Percentiles rank a stretch among this genome's conserved stretches.
Evolutionary conservation across 1,140 invertebrate species (phyloP).

Genomic region (Aphaenogaster floridana): DNA sequence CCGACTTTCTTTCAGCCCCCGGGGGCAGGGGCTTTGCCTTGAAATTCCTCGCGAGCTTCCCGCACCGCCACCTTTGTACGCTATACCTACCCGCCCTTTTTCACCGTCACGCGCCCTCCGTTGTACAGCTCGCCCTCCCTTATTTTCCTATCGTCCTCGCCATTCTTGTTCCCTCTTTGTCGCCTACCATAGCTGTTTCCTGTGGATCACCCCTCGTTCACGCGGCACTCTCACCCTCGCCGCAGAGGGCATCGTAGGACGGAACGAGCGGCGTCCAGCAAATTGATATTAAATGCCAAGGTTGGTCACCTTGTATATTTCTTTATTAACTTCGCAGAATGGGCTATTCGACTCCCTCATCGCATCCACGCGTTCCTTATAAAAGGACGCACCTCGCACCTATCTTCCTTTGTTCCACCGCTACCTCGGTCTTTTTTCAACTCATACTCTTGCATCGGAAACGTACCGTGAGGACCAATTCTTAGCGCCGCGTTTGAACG

Average conservation of each 20-base stretch:
- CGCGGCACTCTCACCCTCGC: constrained; percentile 57
- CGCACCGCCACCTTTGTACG: constrained; percentile 68
- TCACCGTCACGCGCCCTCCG: constrained; percentile 66
- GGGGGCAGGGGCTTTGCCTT: constrained; percentile 61
- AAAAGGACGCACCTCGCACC: constrained; percentile 6
- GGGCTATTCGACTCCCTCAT: constrained; percentile 62
- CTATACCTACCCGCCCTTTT: constrained; percentile 49
- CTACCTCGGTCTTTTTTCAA: background rate
- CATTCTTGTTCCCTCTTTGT: constrained; percentile 63
- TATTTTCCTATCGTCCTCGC: constrained; percentile 76
- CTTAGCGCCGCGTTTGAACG: constrained; percentile 38
- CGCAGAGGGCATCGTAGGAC: constrained; percentile 70
- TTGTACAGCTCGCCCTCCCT: constrained; percentile 70
- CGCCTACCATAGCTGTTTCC: constrained; percentile 66
- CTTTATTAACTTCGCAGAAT: constrained; percentile 82
- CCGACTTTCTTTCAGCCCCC: constrained; percentile 70
- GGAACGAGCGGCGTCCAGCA: constrained; percentile 76
- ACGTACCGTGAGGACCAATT: constrained; percentile 14
- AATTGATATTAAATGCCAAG: constrained; percentile 86
- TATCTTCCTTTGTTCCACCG: constrained; percentile 28
- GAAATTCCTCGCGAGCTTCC: constrained; percentile 75
- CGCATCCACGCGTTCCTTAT: constrained; percentile 56
- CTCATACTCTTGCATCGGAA: background rate
- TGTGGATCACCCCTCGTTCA: constrained; percentile 53
- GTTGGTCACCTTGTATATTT: constrained; percentile 84